Evolutionary conservation across 2,888 invertebrate genomes (phyloP).

Genomic region (Fragum sueziense): DNA sequence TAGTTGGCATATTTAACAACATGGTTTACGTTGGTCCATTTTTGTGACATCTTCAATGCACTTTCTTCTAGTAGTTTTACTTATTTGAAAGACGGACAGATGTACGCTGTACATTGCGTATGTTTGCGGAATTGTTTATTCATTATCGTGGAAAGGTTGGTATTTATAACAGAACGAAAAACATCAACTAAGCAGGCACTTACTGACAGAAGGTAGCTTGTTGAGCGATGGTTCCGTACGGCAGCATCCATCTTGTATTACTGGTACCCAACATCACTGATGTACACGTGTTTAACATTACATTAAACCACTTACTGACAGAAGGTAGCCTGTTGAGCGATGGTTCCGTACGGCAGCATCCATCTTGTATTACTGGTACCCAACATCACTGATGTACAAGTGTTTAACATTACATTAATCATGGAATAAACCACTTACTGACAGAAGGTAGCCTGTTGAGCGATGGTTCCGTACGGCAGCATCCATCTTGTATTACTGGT

Average conservation of each 20-base stretch:
- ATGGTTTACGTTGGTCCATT: too few relatives aligned
- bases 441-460: slow-evolving; percentile 51
- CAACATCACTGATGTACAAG: slow-evolving; percentile 43
- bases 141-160: too few relatives aligned
- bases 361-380: slow-evolving; percentile 43
- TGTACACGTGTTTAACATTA: slow-evolving; percentile 53
- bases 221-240: slow-evolving; percentile 49
- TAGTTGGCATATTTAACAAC: too few relatives aligned
- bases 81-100: too few relatives aligned
- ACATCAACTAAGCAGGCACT: too few relatives aligned
- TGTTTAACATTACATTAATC: too few relatives aligned
- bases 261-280: slow-evolving; percentile 35
- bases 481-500: slow-evolving; percentile 43
- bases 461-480: slow-evolving; percentile 49
- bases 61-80: too few relatives aligned
- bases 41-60: too few relatives aligned
- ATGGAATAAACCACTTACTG: slow-evolving; percentile 29
- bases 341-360: slow-evolving; percentile 53
- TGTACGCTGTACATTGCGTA: too few relatives aligned
- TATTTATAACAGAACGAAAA: too few relatives aligned
- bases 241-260: slow-evolving; percentile 52
- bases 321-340: slow-evolving; percentile 48
- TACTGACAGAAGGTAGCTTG: slow-evolving; percentile 53
- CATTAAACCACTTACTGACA: slow-evolving; percentile 51
- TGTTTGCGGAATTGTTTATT: too few relatives aligned